A percentile compares a stretch with the other conserved stretches of the same genome.
Evolutionary conservation across 2,888 invertebrate species (phyloP).

Genomic region (Eurois occulta): DNA sequence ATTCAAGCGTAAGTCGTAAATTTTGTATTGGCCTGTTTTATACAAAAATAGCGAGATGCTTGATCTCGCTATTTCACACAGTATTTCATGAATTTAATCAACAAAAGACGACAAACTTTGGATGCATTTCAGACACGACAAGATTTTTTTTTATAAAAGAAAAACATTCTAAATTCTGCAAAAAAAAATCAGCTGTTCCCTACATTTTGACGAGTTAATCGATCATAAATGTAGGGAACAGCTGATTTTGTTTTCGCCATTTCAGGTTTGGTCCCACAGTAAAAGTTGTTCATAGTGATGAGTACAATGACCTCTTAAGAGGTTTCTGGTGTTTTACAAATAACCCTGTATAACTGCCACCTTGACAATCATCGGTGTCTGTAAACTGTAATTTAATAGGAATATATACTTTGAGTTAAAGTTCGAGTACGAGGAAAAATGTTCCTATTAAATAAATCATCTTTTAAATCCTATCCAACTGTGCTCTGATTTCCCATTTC

Average conservation of each 20-base stretch:
- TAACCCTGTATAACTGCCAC: background rate
- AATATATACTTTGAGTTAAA: background rate
- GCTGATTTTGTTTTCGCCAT: too few species aligned
- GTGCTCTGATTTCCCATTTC: slow-evolving; percentile 18
- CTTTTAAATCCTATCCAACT: slow-evolving; percentile 5
- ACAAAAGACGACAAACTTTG: background rate
- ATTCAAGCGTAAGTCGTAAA: background rate
- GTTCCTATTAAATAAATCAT: background rate
- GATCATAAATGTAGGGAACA: too few species aligned
- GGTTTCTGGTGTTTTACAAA: too few species aligned
- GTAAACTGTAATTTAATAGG: background rate
- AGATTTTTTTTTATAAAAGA: background rate
- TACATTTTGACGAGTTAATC: too few species aligned
- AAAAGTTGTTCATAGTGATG: too few species aligned
- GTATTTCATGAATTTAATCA: background rate
- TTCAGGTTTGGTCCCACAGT: too few species aligned
- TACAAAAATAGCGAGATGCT: background rate
- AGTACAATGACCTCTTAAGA: too few species aligned
- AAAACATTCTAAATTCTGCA: too few species aligned
- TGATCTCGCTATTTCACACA: too few species aligned
- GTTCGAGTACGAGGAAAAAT: background rate
- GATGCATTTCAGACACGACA: background rate
- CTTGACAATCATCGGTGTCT: background rate
- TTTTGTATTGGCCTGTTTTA: background rate
- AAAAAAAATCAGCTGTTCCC: too few species aligned